Conservation (phyloP, 2,797 vertebrate species). For the Myripristis jacobus region DNA sequence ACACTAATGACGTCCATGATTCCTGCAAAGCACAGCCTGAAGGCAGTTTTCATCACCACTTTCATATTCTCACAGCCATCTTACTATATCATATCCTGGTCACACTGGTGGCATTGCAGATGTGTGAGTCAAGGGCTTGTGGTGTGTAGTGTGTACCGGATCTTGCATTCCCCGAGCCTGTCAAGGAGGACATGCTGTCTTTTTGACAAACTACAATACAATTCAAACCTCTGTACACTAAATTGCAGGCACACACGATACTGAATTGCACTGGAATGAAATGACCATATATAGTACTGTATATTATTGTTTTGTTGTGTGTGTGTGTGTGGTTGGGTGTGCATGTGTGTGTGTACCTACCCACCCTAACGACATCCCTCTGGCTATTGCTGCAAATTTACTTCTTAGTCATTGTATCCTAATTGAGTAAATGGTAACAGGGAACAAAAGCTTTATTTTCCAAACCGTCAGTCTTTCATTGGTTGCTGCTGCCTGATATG, state of each 20-base stretch:
- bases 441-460: constrained; percentile 58
- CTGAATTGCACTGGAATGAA: not conserved
- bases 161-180: not conserved
- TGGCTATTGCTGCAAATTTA: constrained; percentile 38
- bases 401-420: constrained; percentile 41
- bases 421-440: constrained; percentile 38
- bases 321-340: too few relatives aligned
- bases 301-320: not conserved
- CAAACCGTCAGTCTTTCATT: constrained; percentile 55
- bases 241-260: not conserved
- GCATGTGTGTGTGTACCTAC: constrained; percentile 25
- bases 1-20: not conserved
- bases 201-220: too few relatives aligned
- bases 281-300: not conserved
- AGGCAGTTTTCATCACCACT: not conserved
- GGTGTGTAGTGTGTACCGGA: not conserved
- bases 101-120: too few relatives aligned
- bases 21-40: not conserved
- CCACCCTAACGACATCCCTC: constrained; percentile 40
- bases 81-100: too few relatives aligned
- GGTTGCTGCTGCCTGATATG: constrained; percentile 61
- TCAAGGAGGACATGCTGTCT: not conserved
- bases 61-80: too few relatives aligned
- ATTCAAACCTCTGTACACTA: not conserved
- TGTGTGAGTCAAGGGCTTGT: not conserved